phyloP scores from a whole-genome alignment of 2,888 invertebrate species.

The Eristalis tenax region DNA sequence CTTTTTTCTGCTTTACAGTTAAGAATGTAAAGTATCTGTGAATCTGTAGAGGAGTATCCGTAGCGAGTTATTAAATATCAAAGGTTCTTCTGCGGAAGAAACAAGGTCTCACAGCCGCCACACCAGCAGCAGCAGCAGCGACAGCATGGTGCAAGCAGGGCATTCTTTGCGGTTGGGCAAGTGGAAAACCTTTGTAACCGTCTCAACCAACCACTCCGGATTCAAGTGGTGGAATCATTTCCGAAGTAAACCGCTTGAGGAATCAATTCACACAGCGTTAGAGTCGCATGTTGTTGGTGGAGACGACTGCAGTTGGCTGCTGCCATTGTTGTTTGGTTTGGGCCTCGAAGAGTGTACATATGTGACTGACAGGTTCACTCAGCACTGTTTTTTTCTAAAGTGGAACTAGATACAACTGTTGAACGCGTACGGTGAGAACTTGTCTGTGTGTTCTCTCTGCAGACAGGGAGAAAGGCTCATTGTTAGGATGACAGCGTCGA shows the following conservation, averaged over 20 bases:
- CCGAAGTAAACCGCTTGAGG: conserved; percentile 60
- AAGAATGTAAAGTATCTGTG: conserved; percentile 53
- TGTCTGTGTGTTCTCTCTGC: neutral
- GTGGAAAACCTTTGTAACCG: conserved; percentile 68
- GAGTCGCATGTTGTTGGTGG: conserved; percentile 11
- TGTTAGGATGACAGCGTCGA: conserved; percentile 41
- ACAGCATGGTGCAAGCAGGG: neutral
- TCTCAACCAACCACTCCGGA: conserved; percentile 13
- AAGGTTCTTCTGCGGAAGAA: conserved; percentile 61
- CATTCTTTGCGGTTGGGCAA: conserved; percentile 70
- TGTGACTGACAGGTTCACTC: conserved; percentile 28
- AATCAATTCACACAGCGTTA: conserved; percentile 55
- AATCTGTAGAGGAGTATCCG: conserved; percentile 42
- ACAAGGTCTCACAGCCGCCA: conserved; percentile 14
- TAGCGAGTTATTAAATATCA: conserved; percentile 71
- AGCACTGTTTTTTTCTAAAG: conserved; percentile 21
- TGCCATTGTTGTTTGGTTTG: conserved; percentile 53
- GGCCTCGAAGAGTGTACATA: conserved; percentile 14
- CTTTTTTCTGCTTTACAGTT: neutral
- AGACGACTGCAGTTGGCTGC: conserved; percentile 14
- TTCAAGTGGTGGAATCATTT: conserved; percentile 57
- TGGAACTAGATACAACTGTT: conserved; percentile 60
- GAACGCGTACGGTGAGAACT: conserved; percentile 53
- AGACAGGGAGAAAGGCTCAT: conserved; percentile 30
- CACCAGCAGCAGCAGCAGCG: conserved; percentile 8